Conservation (phyloP, 2,888 invertebrate species). For the Mythimna lalbum region DNA sequence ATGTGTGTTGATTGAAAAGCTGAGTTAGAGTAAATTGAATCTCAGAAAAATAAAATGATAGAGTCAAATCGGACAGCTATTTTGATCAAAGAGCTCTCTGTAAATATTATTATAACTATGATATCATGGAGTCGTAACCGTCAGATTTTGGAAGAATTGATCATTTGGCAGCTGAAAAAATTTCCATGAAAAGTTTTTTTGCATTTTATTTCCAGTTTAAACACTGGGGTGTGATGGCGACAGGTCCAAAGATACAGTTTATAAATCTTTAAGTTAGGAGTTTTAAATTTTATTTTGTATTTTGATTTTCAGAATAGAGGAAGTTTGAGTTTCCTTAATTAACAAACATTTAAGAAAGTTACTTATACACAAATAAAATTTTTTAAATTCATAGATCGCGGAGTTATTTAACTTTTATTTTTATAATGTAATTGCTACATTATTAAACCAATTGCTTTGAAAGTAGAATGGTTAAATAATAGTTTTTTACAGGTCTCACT, state of each 20-base stretch:
- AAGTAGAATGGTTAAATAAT: slow-evolving; percentile 54
- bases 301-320: background rate
- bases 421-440: slow-evolving; percentile 30
- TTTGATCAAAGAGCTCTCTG: slow-evolving; percentile 6
- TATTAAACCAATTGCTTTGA: slow-evolving; percentile 35
- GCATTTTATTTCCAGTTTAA: background rate
- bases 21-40: slow-evolving; percentile 3
- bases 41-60: background rate
- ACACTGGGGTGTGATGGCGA: background rate
- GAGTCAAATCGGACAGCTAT: background rate
- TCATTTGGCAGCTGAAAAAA: background rate
- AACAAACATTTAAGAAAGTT: background rate
- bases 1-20: slow-evolving; percentile 42
- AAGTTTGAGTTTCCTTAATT: background rate
- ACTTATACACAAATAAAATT: background rate
- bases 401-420: slow-evolving; percentile 20
- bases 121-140: background rate
- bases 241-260: too few relatives aligned
- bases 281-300: background rate
- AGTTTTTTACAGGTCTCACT: slow-evolving; percentile 32
- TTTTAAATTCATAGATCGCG: slow-evolving; percentile 13
- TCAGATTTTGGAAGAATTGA: background rate
- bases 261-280: too few relatives aligned
- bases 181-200: background rate
- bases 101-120: background rate